Evolutionary conservation across 2,888 invertebrate species (phyloP).

Genomic region (Lucinisca nassula): DNA sequence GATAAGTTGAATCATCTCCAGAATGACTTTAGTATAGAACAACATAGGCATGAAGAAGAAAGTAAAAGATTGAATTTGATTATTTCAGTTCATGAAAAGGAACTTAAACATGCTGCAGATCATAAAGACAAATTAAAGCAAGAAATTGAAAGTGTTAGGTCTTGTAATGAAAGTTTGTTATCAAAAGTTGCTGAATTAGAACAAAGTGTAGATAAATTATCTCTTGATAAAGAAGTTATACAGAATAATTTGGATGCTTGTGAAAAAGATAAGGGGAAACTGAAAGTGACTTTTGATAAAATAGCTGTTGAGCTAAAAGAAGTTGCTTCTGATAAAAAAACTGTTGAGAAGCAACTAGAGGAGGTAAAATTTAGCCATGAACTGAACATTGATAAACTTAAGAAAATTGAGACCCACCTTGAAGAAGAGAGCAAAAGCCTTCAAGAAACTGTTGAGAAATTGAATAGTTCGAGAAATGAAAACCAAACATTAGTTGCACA

Average conservation of each 20-base stretch:
- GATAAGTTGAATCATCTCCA: constrained; percentile 41
- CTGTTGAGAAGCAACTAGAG: constrained; percentile 46
- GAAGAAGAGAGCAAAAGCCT: constrained; percentile 43
- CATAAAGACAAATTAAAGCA: not conserved
- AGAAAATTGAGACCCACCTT: constrained; percentile 46
- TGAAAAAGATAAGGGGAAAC: constrained; percentile 52
- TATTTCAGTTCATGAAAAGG: not conserved
- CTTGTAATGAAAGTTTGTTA: not conserved
- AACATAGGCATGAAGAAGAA: constrained; percentile 34
- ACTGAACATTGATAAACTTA: constrained; percentile 44
- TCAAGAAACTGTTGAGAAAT: constrained; percentile 33
- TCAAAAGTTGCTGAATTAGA: constrained; percentile 13
- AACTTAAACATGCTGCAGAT: constrained; percentile 16
- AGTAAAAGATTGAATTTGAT: constrained; percentile 21
- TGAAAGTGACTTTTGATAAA: constrained; percentile 44
- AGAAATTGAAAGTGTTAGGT: constrained; percentile 8
- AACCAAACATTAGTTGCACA: constrained; percentile 22
- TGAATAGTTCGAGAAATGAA: constrained; percentile 34
- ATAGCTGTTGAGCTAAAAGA: constrained; percentile 20
- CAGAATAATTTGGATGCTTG: constrained; percentile 55
- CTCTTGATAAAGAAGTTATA: constrained; percentile 45
- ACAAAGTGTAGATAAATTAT: constrained; percentile 20
- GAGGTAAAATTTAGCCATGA: constrained; percentile 44
- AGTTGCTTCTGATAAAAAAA: not conserved
- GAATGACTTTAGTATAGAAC: constrained; percentile 33